phyloP scores from a whole-genome alignment of 2,113 vertebrate genomes.

The Plotosus lineatus region DNA sequence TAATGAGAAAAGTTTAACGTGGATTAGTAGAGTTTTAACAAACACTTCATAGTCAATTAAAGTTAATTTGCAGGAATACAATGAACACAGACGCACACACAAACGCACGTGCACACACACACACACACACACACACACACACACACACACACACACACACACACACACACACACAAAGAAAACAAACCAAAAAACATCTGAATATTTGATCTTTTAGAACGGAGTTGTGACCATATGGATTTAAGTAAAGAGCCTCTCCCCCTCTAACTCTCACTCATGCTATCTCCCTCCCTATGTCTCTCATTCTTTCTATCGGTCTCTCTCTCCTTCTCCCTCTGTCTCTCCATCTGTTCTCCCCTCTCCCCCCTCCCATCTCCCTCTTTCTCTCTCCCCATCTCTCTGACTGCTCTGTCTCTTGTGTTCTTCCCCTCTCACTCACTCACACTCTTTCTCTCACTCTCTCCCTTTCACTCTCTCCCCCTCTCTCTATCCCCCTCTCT shows the following conservation, averaged over 20 bases:
- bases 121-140: conserved; percentile 35
- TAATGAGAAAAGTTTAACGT: conserved; percentile 29
- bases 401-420: too few relatives aligned
- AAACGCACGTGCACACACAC: conserved; percentile 25
- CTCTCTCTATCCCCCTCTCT: background rate
- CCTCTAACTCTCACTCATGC: background rate
- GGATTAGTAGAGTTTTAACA: conserved; percentile 27
- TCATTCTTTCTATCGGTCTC: background rate
- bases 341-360: too few relatives aligned
- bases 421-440: background rate
- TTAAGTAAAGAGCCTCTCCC: background rate
- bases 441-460: background rate
- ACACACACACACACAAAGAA: conserved; percentile 38
- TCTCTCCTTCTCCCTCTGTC: background rate
- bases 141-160: conserved; percentile 25
- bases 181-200: too few relatives aligned
- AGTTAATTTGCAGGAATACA: background rate
- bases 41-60: conserved; percentile 24
- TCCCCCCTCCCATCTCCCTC: too few relatives aligned
- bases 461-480: background rate
- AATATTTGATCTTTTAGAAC: conserved; percentile 4
- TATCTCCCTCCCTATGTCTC: background rate
- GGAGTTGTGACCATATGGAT: conserved; percentile 19
- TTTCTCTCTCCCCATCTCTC: background rate
- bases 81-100: conserved; percentile 7